Percentiles rank a stretch among this genome's conserved stretches.
Evolutionary conservation across 2,113 vertebrate genomes (phyloP).

Genomic region (Ciconia maguari): DNA sequence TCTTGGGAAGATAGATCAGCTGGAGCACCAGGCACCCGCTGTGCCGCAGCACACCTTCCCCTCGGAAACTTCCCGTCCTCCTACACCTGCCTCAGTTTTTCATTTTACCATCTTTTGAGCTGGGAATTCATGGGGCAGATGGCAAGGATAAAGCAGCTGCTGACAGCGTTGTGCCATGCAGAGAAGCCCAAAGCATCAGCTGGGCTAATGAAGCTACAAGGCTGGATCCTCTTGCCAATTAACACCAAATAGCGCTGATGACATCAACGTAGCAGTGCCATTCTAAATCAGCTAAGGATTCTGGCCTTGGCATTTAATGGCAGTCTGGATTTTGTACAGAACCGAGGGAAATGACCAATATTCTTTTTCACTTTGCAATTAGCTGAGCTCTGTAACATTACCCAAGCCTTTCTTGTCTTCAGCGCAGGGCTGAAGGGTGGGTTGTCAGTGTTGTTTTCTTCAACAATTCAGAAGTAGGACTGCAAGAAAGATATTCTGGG

Average conservation of each 20-base stretch:
- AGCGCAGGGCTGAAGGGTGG: background rate
- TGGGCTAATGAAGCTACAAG: background rate
- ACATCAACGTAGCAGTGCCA: background rate
- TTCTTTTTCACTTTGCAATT: background rate
- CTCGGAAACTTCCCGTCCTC: background rate
- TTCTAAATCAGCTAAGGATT: background rate
- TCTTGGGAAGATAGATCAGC: background rate
- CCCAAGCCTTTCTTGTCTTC: background rate
- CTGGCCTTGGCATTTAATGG: background rate
- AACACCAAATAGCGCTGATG: background rate
- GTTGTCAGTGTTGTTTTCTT: conserved; percentile 17
- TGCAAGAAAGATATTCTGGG: conserved; percentile 40
- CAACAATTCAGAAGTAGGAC: background rate
- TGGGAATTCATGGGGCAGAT: background rate
- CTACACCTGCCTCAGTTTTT: background rate
- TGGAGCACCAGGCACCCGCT: accelerated
- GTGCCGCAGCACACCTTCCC: accelerated
- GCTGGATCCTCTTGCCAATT: background rate
- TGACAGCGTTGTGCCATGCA: background rate
- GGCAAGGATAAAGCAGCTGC: background rate
- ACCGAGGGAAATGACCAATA: background rate
- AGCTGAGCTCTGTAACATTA: background rate
- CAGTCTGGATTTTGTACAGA: background rate
- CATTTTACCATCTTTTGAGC: background rate
- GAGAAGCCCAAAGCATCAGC: background rate